Evolutionary conservation across 2,113 vertebrate genomes (phyloP).

Genomic region (Connochaetes taurinus): DNA sequence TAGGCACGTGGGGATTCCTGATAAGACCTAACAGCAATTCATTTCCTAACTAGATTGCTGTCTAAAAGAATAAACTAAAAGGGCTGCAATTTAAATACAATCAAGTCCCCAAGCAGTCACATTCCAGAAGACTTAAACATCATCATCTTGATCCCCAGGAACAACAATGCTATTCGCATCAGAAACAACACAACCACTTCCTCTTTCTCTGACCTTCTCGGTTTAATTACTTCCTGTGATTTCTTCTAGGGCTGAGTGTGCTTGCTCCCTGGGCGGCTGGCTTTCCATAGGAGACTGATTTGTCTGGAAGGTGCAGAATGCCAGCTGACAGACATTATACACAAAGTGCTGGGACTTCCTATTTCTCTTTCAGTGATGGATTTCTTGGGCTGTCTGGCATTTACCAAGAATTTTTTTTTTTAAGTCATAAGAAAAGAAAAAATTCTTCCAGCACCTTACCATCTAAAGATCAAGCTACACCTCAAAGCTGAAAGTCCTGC

Average conservation of each 20-base stretch:
- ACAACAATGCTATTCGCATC: constrained; percentile 66
- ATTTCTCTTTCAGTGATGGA: background rate
- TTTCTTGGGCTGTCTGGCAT: background rate
- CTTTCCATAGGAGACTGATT: constrained; percentile 20
- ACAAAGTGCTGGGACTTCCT: background rate
- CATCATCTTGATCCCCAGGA: constrained; percentile 64
- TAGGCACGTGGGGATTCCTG: constrained; percentile 60
- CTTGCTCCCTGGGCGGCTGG: constrained; percentile 36
- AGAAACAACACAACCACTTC: constrained; percentile 78
- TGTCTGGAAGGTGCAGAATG: background rate
- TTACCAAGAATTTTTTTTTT: constrained; percentile 7
- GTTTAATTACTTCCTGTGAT: constrained; percentile 86
- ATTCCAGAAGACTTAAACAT: constrained; percentile 70
- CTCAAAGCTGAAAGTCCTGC: constrained; percentile 36
- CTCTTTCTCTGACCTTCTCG: constrained; percentile 82
- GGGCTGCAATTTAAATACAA: constrained; percentile 69
- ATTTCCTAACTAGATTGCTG: constrained; percentile 72
- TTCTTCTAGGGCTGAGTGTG: constrained; percentile 72
- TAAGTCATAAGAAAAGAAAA: background rate
- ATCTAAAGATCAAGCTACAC: constrained; percentile 41
- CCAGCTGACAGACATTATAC: background rate
- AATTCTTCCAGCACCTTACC: background rate
- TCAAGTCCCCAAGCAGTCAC: constrained; percentile 56
- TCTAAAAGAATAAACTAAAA: constrained; percentile 72
- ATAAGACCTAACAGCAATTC: constrained; percentile 74